These are phyloP conservation scores for Chelon auratus DNA, from an alignment of 2,797 vertebrate genomes.

Conservation along the genomic window DNA sequence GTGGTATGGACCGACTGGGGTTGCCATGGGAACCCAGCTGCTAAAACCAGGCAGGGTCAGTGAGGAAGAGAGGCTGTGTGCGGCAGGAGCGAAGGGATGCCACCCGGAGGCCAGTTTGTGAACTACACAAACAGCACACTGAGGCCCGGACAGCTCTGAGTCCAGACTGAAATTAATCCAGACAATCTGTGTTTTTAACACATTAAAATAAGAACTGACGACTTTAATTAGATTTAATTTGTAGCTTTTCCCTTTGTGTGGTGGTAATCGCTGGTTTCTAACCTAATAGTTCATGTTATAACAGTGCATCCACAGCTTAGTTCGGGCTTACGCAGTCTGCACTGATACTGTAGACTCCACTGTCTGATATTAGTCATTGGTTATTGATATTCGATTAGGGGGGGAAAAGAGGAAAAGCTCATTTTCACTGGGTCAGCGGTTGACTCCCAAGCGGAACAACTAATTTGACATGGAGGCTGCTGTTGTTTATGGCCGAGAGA, in stretches of 20 bases:
- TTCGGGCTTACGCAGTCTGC: slow-evolving; percentile 48
- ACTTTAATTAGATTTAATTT: neutral
- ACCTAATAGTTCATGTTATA: neutral
- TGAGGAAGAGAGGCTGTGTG: slow-evolving; percentile 66
- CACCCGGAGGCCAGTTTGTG: slow-evolving; percentile 65
- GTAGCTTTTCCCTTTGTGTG: neutral
- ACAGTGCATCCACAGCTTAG: neutral
- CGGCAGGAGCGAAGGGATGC: slow-evolving; percentile 67
- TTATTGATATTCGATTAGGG: slow-evolving; percentile 71
- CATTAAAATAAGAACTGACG: slow-evolving; percentile 1
- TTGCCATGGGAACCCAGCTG: slow-evolving; percentile 85
- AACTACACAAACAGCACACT: slow-evolving; percentile 66
- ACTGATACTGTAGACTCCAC: slow-evolving; percentile 34
- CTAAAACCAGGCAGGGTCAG: slow-evolving; percentile 82
- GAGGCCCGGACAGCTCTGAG: slow-evolving; percentile 6
- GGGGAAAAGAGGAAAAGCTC: slow-evolving; percentile 60
- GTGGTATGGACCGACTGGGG: slow-evolving; percentile 78
- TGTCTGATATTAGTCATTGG: slow-evolving; percentile 53
- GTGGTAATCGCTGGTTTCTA: slow-evolving; percentile 10
- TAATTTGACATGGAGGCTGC: slow-evolving; percentile 52
- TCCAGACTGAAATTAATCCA: slow-evolving; percentile 1
- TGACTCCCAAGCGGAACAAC: slow-evolving; percentile 56
- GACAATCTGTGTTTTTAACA: slow-evolving; percentile 3
- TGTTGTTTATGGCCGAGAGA: slow-evolving; percentile 47
- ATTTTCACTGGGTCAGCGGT: slow-evolving; percentile 63